Evolutionary conservation across 2,888 invertebrate genomes (phyloP), one percentile per base, ranked within the genome.

Genomic region (Selenia dentaria): DNA sequence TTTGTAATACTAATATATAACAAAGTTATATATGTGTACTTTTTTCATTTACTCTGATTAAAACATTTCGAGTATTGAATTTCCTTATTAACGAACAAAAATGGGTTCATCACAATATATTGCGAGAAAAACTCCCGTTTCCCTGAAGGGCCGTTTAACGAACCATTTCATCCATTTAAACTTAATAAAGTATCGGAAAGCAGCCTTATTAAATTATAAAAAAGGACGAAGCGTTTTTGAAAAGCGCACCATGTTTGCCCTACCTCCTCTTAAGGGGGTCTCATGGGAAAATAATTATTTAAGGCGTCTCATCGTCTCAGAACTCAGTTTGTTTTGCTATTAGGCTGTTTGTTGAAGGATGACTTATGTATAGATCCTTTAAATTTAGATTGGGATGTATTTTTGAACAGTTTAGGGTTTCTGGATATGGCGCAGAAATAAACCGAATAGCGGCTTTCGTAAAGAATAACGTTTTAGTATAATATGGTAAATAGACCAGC

Each of bases 131-230:
- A 55, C 55, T 55, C 51, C 40, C 57, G 59, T 69, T 60, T 68
- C 72, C 72, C 69, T 32, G 29, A 54, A 67, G 61, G 57, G 63
- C 56, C 64, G 63, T 74, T 79, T 74, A 82, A 78, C 76, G 79
- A 84, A 80, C 75, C 84, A 79, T 84, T 85, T 79, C 74, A 79
- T 74, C 74, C 75, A 70, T 79, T 82, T 74, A 76, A 76, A 81
- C 71, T 70, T 80, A 84, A 85, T 85, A 83, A 84, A 82, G 79
- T 79, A 85, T 83, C 74, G 79, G 70, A 81, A 83, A 85, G 78
- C 67, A 79, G 73, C 74, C 73, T 83, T 81, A 85, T 86, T 84
- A 80, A 81, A 81, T 85, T 75, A 73, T 67, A 74, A 75, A 77
- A 64, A 57, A 46, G 41, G 52, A 54, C 48, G 49, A 47, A 43